Evolutionary conservation across 1,140 invertebrate genomes (phyloP).

Genomic region (Drosophila elegans): DNA sequence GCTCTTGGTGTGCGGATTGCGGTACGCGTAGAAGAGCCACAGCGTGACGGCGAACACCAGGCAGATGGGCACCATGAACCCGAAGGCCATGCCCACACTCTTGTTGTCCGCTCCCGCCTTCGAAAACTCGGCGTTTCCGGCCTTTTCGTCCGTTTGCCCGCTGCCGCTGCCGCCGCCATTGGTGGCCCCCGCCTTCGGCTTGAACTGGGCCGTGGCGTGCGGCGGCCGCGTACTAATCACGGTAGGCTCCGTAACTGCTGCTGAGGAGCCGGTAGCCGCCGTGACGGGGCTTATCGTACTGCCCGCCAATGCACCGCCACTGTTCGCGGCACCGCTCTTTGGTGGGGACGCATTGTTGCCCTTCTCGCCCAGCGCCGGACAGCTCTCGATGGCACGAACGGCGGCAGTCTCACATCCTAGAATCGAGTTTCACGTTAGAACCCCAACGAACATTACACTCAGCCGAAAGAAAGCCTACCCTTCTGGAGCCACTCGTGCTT

Average conservation of each 20-base stretch:
- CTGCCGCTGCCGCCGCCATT: neutral
- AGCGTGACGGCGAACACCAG: conserved; percentile 85
- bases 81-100: conserved; percentile 74
- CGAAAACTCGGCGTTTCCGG: conserved; percentile 47
- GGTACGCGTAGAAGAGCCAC: conserved; percentile 97
- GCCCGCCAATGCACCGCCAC: no score
- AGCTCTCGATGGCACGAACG: conserved; percentile 82
- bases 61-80: conserved; percentile 81
- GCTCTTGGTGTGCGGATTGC: conserved; percentile 96
- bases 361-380: conserved; percentile 82
- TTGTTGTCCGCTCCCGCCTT: conserved; percentile 54
- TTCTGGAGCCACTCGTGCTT: conserved; percentile 95
- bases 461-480: conserved; percentile 78
- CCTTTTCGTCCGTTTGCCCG: conserved; percentile 28
- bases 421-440: neutral
- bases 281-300: conserved; percentile 1
- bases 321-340: conserved; percentile 10
- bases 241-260: conserved; percentile 49
- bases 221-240: conserved; percentile 47
- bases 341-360: conserved; percentile 75
- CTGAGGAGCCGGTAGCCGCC: conserved; percentile 5
- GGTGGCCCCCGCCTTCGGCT: neutral
- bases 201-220: neutral
- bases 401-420: conserved; percentile 87
- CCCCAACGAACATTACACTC: neutral